Evolutionary conservation across 2,113 vertebrate genomes (phyloP), one percentile per base, ranked within the genome.

Genomic region (Xiphophorus hellerii): DNA sequence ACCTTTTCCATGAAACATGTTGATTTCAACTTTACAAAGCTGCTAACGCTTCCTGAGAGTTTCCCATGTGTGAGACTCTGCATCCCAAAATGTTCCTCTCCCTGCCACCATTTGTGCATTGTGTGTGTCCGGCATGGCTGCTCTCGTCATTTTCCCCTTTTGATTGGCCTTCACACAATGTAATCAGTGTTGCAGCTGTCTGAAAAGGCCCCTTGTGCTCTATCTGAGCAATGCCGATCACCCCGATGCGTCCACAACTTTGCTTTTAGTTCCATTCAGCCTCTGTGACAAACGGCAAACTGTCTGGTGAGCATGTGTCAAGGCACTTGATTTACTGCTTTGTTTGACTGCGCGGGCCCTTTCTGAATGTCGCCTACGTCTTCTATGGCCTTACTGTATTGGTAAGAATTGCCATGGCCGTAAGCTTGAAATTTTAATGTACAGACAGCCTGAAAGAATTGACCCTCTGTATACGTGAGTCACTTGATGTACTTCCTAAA

Each of bases 131-230:
- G 62, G 84, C 88, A 84, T 91, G 89, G 90, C 91, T 78, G 88
- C 92, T 92, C 88, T 87, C 88, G 92, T 94, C 93, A 94, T 93
- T 88, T 93, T 92, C 84, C 78, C 91, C 93, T 94, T 30, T 94
- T 93, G 93, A 94, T 93, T 93, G 92, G 86, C 88, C 68, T 84
- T 82, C 91, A 62, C 91, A 95, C 94, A 95, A 95, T 94, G 92
- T 90, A 76, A 87, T 92, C 92, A 94, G 93, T 94, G 94, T 95
- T 93, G 91, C 87, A 84, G 91, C 74, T 76, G 88, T 87, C 88
- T 94, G 87, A 94, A 95, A 95, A 93, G 92, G 88, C 87, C 89
- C 89, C 89, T 94, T 94, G 93, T 95, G 86, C 78, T 77, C 84
- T 37, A 82, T 91, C 87, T 87, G 88, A 90, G 92, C 90, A 88